These are phyloP conservation scores for Muntiacus reevesi DNA, from an alignment of 2,113 vertebrate species.

Conservation along the genomic window DNA sequence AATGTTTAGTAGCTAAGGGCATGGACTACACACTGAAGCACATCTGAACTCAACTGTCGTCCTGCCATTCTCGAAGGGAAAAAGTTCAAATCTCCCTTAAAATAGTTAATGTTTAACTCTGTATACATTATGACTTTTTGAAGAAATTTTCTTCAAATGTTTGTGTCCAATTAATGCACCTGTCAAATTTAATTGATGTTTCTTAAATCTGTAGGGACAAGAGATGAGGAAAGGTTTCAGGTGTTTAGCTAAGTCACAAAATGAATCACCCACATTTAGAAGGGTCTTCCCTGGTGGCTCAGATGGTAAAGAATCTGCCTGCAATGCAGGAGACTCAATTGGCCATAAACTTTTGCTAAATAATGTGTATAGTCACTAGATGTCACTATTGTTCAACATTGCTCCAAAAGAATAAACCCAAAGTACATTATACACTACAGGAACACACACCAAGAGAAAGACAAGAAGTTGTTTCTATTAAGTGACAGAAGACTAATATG, in stretches of 20 bases:
- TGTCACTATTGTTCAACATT: neutral
- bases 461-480: neutral
- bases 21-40: neutral
- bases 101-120: neutral
- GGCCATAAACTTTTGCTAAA: neutral
- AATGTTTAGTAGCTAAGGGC: neutral
- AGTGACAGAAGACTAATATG: neutral
- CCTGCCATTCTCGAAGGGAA: neutral
- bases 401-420: neutral
- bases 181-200: neutral
- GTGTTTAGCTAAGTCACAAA: neutral
- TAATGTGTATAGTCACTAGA: neutral
- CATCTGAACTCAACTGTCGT: neutral
- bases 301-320: neutral
- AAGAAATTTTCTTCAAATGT: neutral
- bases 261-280: neutral
- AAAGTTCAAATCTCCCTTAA: neutral
- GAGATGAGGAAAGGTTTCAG: neutral
- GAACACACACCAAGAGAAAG: neutral
- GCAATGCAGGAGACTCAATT: neutral
- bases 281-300: neutral
- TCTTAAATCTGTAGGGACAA: neutral
- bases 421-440: neutral
- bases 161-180: neutral
- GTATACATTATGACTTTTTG: neutral